Conservation (phyloP, 2,797 vertebrate genomes). For the Falco rusticolus region DNA sequence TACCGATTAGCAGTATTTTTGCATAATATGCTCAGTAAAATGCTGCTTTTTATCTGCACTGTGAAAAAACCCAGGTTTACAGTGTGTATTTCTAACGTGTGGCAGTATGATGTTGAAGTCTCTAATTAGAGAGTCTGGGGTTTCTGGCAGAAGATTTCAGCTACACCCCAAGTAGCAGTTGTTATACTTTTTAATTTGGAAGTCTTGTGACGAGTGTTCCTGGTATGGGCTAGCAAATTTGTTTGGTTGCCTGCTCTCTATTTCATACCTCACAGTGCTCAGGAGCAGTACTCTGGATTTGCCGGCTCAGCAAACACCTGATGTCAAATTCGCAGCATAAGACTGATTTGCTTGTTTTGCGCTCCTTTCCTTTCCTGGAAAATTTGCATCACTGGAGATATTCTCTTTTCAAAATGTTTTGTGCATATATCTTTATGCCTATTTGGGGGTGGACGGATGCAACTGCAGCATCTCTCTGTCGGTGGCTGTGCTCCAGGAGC, state of each 20-base stretch:
- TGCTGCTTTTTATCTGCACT: not conserved
- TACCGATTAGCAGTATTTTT: not conserved
- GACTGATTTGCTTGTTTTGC: not conserved
- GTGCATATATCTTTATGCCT: not conserved
- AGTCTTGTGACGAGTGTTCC: not conserved
- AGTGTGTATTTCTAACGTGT: not conserved
- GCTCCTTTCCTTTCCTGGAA: not conserved
- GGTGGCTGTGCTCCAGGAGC: not conserved
- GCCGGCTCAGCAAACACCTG: not conserved
- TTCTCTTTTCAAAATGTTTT: not conserved
- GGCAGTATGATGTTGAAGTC: not conserved
- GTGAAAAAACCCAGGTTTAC: not conserved
- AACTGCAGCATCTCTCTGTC: not conserved
- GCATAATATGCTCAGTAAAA: not conserved
- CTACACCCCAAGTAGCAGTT: constrained; percentile 13
- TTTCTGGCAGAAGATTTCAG: constrained; percentile 38
- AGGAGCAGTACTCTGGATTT: not conserved
- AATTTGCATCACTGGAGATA: not conserved
- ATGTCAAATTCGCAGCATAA: not conserved
- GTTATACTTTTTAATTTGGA: constrained; percentile 14
- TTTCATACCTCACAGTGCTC: not conserved
- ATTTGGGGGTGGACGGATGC: not conserved
- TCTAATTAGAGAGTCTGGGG: constrained; percentile 25
- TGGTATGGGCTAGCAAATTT: not conserved
- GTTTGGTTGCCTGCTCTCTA: not conserved